These are phyloP conservation scores for Rousettus madagascariensis DNA, from an alignment of 2,797 vertebrate genomes.

Conservation along the genomic window DNA sequence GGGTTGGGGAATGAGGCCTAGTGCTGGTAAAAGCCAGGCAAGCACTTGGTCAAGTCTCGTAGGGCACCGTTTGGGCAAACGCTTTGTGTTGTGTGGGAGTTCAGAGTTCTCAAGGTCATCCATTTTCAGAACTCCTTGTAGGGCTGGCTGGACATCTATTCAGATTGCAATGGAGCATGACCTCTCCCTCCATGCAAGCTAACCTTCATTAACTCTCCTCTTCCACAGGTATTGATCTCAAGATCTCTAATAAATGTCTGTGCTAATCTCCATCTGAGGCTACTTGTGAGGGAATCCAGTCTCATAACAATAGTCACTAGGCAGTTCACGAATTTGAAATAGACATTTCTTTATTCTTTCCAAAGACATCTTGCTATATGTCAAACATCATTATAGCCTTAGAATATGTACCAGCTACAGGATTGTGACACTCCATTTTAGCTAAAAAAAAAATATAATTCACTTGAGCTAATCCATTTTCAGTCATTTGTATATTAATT, in stretches of 20 bases:
- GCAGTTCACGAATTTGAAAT: neutral
- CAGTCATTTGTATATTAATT: neutral
- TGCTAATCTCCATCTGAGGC: neutral
- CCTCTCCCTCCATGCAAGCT: neutral
- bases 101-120: neutral
- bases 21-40: neutral
- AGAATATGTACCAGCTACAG: neutral
- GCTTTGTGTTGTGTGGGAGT: neutral
- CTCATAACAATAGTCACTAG: neutral
- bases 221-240: neutral
- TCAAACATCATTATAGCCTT: neutral
- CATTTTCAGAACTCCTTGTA: neutral
- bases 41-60: neutral
- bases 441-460: neutral
- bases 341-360: neutral
- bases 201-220: fast-evolving
- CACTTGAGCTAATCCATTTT: neutral
- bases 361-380: neutral
- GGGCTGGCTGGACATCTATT: neutral
- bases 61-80: neutral
- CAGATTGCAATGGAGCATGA: fast-evolving
- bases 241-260: neutral
- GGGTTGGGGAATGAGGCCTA: fast-evolving
- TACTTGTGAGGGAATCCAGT: neutral
- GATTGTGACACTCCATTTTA: neutral